Evolutionary conservation across 1,140 invertebrate genomes (phyloP), one percentile per base, ranked within the genome.

Genomic region (Ips nitidus): DNA sequence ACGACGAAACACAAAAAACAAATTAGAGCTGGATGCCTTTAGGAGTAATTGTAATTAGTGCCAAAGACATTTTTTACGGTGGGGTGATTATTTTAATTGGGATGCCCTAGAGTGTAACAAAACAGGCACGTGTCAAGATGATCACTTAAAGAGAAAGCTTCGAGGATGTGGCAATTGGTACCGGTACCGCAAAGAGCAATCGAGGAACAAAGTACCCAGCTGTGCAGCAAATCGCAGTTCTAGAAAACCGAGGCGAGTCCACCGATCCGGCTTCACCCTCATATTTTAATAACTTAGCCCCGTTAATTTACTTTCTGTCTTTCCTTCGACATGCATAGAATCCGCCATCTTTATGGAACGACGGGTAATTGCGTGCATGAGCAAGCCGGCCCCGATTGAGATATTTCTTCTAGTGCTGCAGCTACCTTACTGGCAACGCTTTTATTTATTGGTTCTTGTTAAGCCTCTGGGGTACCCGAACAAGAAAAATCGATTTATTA

Each of bases 241-340:
- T 52, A 39, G 41, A 65, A 56, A 65, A 65, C 6, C 61, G 45
- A 40, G 52, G 22, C 61, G 45, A 40, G 52, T 56, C 37, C 43
- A 2, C 38, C 7, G 6, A 36, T 57, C 55, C 45, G n/a, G 37
- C 41, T n/a, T 67, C 56, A 53, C 65, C 65, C 65, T 58, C 65
- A n/a, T 67, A 67, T 67, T 58, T 67, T 67, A 58, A 67, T 67
- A 58, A 58, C 53, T 50, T 59, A 41, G 53, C 56, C 4, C 37
- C 65, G 45, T 67, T 58, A 67, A 67, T 67, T 67, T 59, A 45
- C 22, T 57, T 57, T 50, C 63, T 43, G 42, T 59, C 55, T 52
- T 41, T 57, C 39, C 42, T 67, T 50, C 42, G 56, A 59, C 65
- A 67, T 67, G 65, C 53, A 67, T 67, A 67, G 65, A 58, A 58